Conservation (phyloP, 2,113 vertebrate species). For the Paedocypris sp. region DNA sequence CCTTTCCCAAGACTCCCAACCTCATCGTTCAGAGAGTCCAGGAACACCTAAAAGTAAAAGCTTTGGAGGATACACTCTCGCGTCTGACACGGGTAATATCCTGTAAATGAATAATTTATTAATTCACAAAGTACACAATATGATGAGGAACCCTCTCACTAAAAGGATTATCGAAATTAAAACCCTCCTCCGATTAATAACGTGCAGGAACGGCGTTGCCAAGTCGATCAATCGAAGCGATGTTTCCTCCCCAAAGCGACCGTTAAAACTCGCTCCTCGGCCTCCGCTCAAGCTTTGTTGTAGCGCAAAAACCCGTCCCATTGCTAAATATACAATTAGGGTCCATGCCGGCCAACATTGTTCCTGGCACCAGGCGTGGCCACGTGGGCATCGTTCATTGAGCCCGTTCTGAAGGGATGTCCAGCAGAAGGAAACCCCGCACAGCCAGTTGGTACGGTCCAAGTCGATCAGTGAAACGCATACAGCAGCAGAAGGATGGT, state of each 20-base stretch:
- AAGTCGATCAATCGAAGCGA: conserved; percentile 19
- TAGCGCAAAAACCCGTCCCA: conserved; percentile 35
- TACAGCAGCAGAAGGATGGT: conserved; percentile 89
- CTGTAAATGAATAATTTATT: conserved; percentile 67
- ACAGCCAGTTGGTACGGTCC: conserved; percentile 18
- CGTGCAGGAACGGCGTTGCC: conserved; percentile 28
- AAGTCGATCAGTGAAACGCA: conserved; percentile 77
- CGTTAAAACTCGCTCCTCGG: conserved; percentile 36
- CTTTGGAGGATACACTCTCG: conserved; percentile 20
- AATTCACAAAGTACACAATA: conserved; percentile 57
- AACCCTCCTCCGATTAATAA: conserved; percentile 42
- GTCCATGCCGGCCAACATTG: conserved; percentile 44
- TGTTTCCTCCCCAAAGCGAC: conserved; percentile 25
- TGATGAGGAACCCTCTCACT: conserved; percentile 41
- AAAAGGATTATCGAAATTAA: conserved; percentile 44
- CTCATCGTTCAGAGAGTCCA: neutral
- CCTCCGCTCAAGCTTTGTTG: conserved; percentile 37
- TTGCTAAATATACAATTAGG: conserved; percentile 48
- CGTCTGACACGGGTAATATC: conserved; percentile 42
- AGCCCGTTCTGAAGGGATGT: conserved; percentile 32
- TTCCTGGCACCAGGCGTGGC: conserved; percentile 38
- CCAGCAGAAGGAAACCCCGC: conserved; percentile 31
- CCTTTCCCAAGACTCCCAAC: neutral
- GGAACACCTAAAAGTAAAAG: conserved; percentile 31
- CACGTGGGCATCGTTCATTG: conserved; percentile 34